Conservation (phyloP, 2,888 invertebrate species). For the Epiblema foenella region DNA sequence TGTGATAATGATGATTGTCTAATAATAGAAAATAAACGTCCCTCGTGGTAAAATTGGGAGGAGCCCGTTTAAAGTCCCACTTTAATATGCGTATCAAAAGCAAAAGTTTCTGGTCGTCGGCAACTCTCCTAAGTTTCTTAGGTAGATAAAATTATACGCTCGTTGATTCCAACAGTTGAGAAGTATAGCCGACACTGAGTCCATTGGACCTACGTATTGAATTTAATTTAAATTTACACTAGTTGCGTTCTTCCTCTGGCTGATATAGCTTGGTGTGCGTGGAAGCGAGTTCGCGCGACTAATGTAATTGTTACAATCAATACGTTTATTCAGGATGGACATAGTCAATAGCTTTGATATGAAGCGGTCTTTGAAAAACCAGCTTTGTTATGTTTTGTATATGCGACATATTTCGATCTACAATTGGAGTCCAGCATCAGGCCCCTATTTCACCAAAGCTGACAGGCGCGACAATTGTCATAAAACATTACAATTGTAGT, state of each 20-base stretch:
- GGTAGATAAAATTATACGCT: constrained; percentile 41
- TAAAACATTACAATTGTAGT: no score
- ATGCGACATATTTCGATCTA: no score
- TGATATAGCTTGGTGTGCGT: no score
- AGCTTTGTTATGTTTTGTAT: no score
- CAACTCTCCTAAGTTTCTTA: constrained; percentile 32
- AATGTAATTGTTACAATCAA: neutral
- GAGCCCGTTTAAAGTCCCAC: constrained; percentile 15
- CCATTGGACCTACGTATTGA: neutral
- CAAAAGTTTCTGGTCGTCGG: constrained; percentile 37
- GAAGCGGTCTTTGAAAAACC: neutral
- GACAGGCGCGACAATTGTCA: no score
- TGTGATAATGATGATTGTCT: neutral
- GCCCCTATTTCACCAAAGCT: no score
- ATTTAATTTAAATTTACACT: neutral
- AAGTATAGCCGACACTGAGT: constrained; percentile 7
- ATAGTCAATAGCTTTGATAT: constrained; percentile 8
- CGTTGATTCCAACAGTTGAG: constrained; percentile 34
- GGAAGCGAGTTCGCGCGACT: neutral
- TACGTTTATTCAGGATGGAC: neutral
- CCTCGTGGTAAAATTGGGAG: neutral
- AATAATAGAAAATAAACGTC: no score
- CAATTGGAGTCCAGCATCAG: no score
- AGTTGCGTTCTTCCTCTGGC: neutral
- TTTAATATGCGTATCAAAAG: constrained; percentile 44